These are phyloP conservation scores for Philaenus spumarius DNA, from an alignment of 1,140 invertebrate genomes.

Conservation along the genomic window DNA sequence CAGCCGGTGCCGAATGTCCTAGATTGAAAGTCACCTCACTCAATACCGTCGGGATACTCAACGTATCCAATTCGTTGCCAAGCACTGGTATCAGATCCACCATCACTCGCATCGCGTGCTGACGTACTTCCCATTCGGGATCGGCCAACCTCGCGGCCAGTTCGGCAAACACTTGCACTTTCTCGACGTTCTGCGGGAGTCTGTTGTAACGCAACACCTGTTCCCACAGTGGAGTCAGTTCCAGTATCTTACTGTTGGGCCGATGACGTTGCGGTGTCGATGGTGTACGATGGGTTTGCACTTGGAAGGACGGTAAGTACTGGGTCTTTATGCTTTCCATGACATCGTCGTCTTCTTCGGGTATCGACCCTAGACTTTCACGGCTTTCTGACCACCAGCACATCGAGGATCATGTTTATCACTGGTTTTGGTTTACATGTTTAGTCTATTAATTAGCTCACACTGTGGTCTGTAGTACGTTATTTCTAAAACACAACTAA, in stretches of 20 bases:
- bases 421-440: too few species aligned
- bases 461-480: too few species aligned
- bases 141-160: slow-evolving; percentile 62
- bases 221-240: slow-evolving; percentile 69
- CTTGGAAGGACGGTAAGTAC: slow-evolving; percentile 6
- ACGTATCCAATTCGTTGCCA: slow-evolving; percentile 49
- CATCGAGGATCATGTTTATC: too few species aligned
- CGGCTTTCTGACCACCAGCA: too few species aligned
- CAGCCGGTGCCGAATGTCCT: slow-evolving; percentile 64
- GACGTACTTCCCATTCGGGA: slow-evolving; percentile 72
- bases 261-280: slow-evolving; percentile 30
- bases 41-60: slow-evolving; percentile 48
- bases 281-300: slow-evolving; percentile 10
- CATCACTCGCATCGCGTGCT: slow-evolving; percentile 66
- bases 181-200: slow-evolving; percentile 52
- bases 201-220: slow-evolving; percentile 53
- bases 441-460: too few species aligned
- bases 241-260: slow-evolving; percentile 39
- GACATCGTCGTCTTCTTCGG: not conserved
- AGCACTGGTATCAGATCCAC: slow-evolving; percentile 64
- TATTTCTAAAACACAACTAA: too few species aligned
- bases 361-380: too few species aligned
- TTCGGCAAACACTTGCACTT: slow-evolving; percentile 54
- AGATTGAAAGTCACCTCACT: slow-evolving; percentile 62
- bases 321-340: slow-evolving; percentile 14